Conservation (phyloP, 2,888 invertebrate genomes). For the Mylabris sibirica region DNA sequence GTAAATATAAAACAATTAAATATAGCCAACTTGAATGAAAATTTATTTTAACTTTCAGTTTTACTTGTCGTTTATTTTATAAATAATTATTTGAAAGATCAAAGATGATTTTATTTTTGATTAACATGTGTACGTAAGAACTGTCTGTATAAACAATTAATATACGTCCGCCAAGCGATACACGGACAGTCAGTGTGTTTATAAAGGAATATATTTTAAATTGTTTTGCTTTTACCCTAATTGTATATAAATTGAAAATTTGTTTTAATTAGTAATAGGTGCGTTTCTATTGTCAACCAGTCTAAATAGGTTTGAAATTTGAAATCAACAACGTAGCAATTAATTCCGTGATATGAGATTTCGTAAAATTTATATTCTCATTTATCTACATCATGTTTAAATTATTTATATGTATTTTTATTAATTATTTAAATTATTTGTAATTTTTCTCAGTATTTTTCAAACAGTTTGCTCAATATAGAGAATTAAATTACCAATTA, state of each 20-base stretch:
- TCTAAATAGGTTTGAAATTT: conserved; percentile 25
- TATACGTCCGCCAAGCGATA: neutral
- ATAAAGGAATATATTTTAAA: neutral
- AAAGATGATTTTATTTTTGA: conserved; percentile 22
- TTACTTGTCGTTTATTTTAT: neutral
- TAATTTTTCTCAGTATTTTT: neutral
- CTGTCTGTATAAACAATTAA: neutral
- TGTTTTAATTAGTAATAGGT: conserved; percentile 29
- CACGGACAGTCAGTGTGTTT: neutral
- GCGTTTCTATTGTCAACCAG: conserved; percentile 23
- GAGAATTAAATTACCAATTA: neutral
- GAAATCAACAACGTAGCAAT: conserved; percentile 25
- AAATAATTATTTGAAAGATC: conserved; percentile 5
- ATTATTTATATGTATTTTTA: neutral
- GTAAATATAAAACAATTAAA: conserved; percentile 6
- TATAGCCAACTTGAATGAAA: neutral
- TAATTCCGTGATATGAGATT: conserved; percentile 21
- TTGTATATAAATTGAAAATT: conserved; percentile 27
- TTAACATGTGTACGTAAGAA: neutral
- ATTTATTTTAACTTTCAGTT: neutral
- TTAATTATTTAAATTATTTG: neutral
- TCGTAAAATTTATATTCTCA: conserved; percentile 15
- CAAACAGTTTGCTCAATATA: neutral
- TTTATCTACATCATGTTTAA: conserved; percentile 12
- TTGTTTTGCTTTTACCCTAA: conserved; percentile 17